Percentiles rank a stretch among this genome's conserved stretches.
These are phyloP conservation scores for Nansenia antarctica DNA, from an alignment of 2,113 vertebrate species.

Conservation along the genomic window DNA sequence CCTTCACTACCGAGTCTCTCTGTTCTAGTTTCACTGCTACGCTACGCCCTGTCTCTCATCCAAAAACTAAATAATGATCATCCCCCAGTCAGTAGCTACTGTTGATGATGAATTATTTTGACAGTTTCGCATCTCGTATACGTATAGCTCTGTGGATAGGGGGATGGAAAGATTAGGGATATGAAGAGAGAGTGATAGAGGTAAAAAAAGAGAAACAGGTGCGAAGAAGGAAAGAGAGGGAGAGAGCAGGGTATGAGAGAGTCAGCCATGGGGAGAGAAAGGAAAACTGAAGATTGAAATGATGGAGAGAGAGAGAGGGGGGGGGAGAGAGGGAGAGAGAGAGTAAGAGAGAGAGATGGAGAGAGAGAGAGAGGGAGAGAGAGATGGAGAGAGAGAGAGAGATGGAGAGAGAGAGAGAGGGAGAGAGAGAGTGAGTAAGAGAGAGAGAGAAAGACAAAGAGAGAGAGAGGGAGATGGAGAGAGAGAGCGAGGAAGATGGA, in stretches of 20 bases:
- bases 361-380: too few relatives aligned
- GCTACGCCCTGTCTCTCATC: too few relatives aligned
- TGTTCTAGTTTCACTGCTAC: background rate
- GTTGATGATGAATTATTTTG: too few relatives aligned
- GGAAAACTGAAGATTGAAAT: background rate
- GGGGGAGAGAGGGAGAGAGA: background rate
- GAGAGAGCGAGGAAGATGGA: too few relatives aligned
- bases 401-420: too few relatives aligned
- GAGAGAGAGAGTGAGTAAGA: too few relatives aligned
- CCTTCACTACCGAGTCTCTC: slow-evolving; percentile 42
- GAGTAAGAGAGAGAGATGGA: background rate
- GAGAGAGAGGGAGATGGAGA: too few relatives aligned
- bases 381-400: too few relatives aligned
- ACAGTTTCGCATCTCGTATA: too few relatives aligned
- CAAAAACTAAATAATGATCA: too few relatives aligned
- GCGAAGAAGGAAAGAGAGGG: background rate
- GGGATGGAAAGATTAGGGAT: background rate
- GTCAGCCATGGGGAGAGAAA: background rate
- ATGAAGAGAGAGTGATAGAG: background rate
- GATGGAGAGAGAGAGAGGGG: background rate
- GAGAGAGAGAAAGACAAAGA: background rate
- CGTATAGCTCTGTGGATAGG: too few relatives aligned
- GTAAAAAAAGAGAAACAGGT: background rate
- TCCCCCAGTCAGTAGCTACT: too few relatives aligned
- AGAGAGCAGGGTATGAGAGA: background rate